These are phyloP conservation scores for Antheraea assamensis DNA, from an alignment of 2,888 invertebrate species.

Conservation along the genomic window DNA sequence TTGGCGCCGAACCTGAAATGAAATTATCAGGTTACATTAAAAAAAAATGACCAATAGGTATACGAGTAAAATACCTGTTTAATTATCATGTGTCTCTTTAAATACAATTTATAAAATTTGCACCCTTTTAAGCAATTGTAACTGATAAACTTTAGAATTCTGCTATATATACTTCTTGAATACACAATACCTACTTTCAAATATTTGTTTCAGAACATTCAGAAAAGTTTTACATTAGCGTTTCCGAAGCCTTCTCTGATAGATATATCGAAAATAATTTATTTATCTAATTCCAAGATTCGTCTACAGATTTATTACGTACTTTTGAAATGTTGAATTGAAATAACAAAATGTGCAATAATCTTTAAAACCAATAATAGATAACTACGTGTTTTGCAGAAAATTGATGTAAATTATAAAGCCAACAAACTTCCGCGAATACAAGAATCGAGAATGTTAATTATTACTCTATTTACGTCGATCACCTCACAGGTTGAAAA, in stretches of 20 bases:
- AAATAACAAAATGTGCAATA: not conserved
- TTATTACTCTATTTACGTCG: conserved; percentile 17
- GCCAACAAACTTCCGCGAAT: not conserved
- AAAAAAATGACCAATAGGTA: not conserved
- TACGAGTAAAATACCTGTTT: not conserved
- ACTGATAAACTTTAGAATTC: too few species aligned
- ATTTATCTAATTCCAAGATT: not conserved
- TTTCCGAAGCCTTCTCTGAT: not conserved
- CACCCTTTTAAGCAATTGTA: too few species aligned
- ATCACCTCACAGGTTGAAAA: conserved; percentile 19
- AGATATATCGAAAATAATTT: not conserved
- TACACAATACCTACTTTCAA: too few species aligned
- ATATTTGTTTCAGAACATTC: not conserved
- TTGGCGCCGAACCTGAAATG: conserved; percentile 59
- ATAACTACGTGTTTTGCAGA: not conserved
- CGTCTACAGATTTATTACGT: not conserved
- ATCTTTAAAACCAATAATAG: not conserved
- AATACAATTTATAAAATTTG: too few species aligned
- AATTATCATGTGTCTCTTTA: not conserved
- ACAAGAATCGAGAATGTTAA: conserved; percentile 9
- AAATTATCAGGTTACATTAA: conserved; percentile 15
- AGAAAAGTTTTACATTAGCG: not conserved
- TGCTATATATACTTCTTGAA: too few species aligned
- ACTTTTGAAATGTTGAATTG: not conserved
- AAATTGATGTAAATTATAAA: not conserved